Percentiles rank a stretch among this genome's conserved stretches.
These are phyloP conservation scores for Atherix ibis DNA, from an alignment of 2,888 invertebrate genomes.

Conservation along the genomic window DNA sequence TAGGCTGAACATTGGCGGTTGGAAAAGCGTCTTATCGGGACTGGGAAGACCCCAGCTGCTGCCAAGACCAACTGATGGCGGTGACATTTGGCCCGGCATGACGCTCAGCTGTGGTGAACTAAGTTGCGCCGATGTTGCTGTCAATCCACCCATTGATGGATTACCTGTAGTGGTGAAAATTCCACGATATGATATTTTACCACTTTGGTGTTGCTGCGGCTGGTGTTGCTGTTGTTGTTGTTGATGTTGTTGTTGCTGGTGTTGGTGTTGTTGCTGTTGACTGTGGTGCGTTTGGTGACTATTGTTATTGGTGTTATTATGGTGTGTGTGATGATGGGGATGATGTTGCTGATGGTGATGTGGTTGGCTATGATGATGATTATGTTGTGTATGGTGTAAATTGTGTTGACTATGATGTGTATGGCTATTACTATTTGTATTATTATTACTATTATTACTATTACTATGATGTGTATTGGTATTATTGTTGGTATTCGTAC, in stretches of 20 bases:
- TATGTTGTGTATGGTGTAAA: constrained; percentile 15
- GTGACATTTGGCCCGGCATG: constrained; percentile 36
- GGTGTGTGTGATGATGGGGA: constrained; percentile 17
- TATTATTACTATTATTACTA: constrained; percentile 16
- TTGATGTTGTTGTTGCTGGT: constrained; percentile 16
- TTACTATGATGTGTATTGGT: constrained; percentile 21
- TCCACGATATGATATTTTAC: constrained; percentile 47
- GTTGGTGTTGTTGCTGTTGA: constrained; percentile 18
- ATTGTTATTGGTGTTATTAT: constrained; percentile 19
- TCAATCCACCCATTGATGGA: constrained; percentile 27
- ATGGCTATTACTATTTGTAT: background rate
- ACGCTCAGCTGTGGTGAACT: constrained; percentile 30
- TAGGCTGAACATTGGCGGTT: constrained; percentile 46
- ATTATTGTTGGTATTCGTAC: constrained; percentile 11
- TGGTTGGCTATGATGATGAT: constrained; percentile 19
- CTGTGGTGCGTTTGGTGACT: constrained; percentile 37
- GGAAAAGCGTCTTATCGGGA: constrained; percentile 47
- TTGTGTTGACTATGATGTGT: background rate
- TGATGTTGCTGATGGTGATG: constrained; percentile 23
- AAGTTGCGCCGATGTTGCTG: constrained; percentile 20
- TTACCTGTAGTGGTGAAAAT: constrained; percentile 54
- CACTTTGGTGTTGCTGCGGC: constrained; percentile 34
- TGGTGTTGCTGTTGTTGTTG: constrained; percentile 31
- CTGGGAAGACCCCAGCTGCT: constrained; percentile 59
- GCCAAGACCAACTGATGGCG: constrained; percentile 40